Base-by-base conservation (phyloP, 2,113 vertebrate species). In the Planiliza haematocheilus region DNA sequence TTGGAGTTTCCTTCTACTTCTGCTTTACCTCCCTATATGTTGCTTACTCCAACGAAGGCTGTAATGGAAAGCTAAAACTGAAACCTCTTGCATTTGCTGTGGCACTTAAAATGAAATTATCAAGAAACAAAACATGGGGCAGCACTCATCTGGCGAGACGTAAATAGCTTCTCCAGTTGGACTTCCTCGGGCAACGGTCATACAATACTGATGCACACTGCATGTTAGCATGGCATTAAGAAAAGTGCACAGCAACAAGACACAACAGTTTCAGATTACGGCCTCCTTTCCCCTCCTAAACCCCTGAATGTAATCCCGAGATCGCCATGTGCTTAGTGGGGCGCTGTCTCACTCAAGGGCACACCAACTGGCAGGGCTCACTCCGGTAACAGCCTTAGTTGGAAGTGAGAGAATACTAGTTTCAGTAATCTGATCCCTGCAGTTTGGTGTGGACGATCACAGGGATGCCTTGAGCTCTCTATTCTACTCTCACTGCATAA, bases 201-300 rank as follows among this genome's bases (percentile, higher is more conserved):
- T 86, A 89, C 83, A 89, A 91, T 77, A 89, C 81, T 68, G 43
- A 57, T 16, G 68, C 86, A 83, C 63, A 60, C 79, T 68, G 75
- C 74, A 87, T 69, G 87, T 88, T 85, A 85, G 82, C 77, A 49
- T 77, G 83, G 84, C 79, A 88, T 88, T 87, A 89, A 87, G 82
- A 81, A 87, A 90, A 85, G 86, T 87, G 86, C 88, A 83, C 88
- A 55, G 92, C 88, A 92, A 91, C 89, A 91, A 89, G 92, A 91
- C 90, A 91, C 83, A 92, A 92, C 91, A 90, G 92, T 90, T 89
- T 94, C 90, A 76, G 75, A 89, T 93, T 91, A 91, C 92, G 55
- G 81, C 80, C 85, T 87, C 90, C 77, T 87, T 90, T 88, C 86
- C 83, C 79, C 72, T 83, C 70, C 71, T 85, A 91, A 93, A 91